These are phyloP conservation scores for Serripes groenlandicus DNA, from an alignment of 2,888 invertebrate species.

Conservation along the genomic window DNA sequence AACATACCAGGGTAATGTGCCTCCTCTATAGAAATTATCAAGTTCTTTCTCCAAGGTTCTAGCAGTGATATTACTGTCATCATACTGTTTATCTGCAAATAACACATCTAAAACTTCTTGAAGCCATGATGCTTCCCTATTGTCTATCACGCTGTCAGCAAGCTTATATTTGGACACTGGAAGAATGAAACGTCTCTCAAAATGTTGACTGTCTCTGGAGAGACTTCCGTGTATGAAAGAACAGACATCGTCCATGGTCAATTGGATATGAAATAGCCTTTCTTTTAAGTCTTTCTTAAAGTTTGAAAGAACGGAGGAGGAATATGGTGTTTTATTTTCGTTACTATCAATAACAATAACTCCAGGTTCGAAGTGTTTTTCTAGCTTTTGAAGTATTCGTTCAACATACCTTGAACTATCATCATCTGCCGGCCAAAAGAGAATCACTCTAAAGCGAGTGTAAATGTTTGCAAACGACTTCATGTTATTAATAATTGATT, in stretches of 20 bases:
- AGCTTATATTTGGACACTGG: conserved; percentile 4
- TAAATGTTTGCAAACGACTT: conserved; percentile 55
- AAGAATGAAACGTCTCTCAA: not conserved
- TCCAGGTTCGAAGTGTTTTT: not conserved
- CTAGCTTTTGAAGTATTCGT: not conserved
- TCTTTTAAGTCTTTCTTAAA: not conserved
- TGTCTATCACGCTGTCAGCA: conserved; percentile 21
- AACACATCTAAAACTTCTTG: conserved; percentile 67
- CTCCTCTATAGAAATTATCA: conserved; percentile 68
- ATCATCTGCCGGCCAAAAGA: conserved; percentile 60
- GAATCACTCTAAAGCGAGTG: conserved; percentile 49
- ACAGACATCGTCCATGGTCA: not conserved
- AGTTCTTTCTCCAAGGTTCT: conserved; percentile 51
- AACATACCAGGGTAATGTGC: conserved; percentile 63
- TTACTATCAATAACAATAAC: conserved; percentile 2
- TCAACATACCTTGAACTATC: conserved; percentile 22
- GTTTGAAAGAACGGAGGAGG: not conserved
- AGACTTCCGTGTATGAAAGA: not conserved
- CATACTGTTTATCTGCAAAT: conserved; percentile 51
- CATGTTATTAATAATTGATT: conserved; percentile 38
- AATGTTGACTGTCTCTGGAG: not conserved
- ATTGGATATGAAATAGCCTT: not conserved
- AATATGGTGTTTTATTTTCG: not conserved
- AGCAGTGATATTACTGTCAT: conserved; percentile 14
- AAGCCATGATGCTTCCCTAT: conserved; percentile 59